Base-by-base conservation (phyloP, 2,797 vertebrate genomes). In the Amniataba percoides region DNA sequence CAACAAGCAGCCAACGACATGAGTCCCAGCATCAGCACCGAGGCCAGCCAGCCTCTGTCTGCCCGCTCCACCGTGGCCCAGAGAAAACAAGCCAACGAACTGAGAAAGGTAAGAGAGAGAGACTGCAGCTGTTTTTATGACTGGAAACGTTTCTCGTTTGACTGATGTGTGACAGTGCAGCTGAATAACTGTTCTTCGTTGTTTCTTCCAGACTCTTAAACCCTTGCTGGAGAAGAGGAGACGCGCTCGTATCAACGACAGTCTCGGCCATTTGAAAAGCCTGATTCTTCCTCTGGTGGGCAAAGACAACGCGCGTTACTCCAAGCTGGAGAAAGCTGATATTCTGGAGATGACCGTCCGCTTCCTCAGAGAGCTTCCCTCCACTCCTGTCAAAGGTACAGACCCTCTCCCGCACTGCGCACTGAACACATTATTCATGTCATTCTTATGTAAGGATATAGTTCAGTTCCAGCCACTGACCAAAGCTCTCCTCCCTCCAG, bases 291-390 rank as follows among this genome's bases (percentile, higher is more conserved):
- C 97, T 15, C 93, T 97, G 27, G 91, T 96, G 66, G 95, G 96
- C 57, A 95, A 95, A 91, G 96, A 96, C 88, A 96, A 94, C 85
- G 95, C 96, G 2, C 91, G 95, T 67, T 96, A 93, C 87, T 97
- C 96, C 40, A 97, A 97, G 59, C 91, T 97, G 68, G 97, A 98
- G 90, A 97, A 98, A 89, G 97, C 97, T 0, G 97, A 97, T 64
- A 95, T 97, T 81, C 93, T 97, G 71, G 97, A 98, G 87, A 97
- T 97, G 97, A 97, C 97, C 0, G 96, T 97, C 14, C 93, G 95
- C 49, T 97, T 97, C 87, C 96, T 98, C 42, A 91, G 92, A 89
- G 96, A 96, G 40, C 90, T 96, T 42, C 95, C 78, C 2, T 89
- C 88, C 16, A 53, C 78, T 5, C 90, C 90, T 7, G 80, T 27